These are phyloP conservation scores for Napeogenes sylphis DNA, from an alignment of 2,888 invertebrate species.

Conservation along the genomic window DNA sequence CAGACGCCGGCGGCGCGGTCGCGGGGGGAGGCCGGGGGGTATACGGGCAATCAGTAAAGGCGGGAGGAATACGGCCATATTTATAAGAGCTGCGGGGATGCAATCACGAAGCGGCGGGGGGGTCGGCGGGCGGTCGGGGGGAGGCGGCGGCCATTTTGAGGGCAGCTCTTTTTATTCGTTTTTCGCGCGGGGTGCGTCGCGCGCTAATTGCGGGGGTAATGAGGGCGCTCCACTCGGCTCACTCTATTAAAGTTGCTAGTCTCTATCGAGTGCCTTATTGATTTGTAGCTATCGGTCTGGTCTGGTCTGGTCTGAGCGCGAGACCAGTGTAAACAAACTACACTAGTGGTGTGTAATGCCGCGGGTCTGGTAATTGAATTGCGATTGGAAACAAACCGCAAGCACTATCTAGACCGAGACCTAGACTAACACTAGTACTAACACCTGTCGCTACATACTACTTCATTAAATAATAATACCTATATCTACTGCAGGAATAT, in stretches of 20 bases:
- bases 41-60: slow-evolving; percentile 80
- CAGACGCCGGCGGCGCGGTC: slow-evolving; percentile 79
- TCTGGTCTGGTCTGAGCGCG: slow-evolving; percentile 49
- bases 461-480: too few relatives aligned
- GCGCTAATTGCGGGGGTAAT: slow-evolving; percentile 78
- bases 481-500: too few relatives aligned
- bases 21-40: slow-evolving; percentile 76
- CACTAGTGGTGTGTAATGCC: slow-evolving; percentile 13
- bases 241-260: slow-evolving; percentile 73
- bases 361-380: slow-evolving; percentile 61
- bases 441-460: too few relatives aligned
- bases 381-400: slow-evolving; percentile 50
- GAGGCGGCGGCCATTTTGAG: slow-evolving; percentile 84
- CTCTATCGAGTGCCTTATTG: slow-evolving; percentile 76
- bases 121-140: slow-evolving; percentile 66
- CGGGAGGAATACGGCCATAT: slow-evolving; percentile 79
- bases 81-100: slow-evolving; percentile 79
- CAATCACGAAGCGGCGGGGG: slow-evolving; percentile 78
- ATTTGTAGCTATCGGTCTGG: slow-evolving; percentile 73
- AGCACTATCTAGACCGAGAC: slow-evolving; percentile 8
- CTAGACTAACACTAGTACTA: too few relatives aligned
- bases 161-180: slow-evolving; percentile 82
- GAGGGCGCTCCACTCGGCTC: slow-evolving; percentile 75
- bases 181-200: slow-evolving; percentile 77
- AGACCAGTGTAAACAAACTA: slow-evolving; percentile 4